These are phyloP conservation scores for Atherinosoma microstoma DNA, from an alignment of 2,797 vertebrate genomes.

Conservation along the genomic window DNA sequence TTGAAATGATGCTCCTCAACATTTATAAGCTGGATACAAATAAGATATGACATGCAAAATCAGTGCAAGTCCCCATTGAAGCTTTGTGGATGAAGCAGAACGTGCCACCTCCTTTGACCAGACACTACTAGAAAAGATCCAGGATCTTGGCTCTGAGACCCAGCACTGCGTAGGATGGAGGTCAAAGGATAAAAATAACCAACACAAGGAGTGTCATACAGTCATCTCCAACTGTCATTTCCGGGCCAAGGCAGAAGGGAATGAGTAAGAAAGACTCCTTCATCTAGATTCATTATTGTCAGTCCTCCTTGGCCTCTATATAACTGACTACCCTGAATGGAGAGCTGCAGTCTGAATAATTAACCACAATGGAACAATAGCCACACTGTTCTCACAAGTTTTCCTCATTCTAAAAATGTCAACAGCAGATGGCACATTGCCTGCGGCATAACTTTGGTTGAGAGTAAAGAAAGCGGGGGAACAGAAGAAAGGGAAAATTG, in stretches of 20 bases:
- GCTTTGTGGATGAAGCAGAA: too few species aligned
- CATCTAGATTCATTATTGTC: conserved; percentile 33
- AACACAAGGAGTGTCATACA: conserved; percentile 14
- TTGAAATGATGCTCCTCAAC: not conserved
- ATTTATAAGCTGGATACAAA: not conserved
- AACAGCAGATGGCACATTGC: conserved; percentile 62
- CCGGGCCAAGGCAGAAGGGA: conserved; percentile 12
- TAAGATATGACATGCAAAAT: too few species aligned
- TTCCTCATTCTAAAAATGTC: conserved; percentile 61
- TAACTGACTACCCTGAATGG: conserved; percentile 7
- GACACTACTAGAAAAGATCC: not conserved
- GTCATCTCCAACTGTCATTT: conserved; percentile 6
- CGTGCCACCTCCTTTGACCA: too few species aligned
- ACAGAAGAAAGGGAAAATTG: not conserved
- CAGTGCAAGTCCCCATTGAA: too few species aligned
- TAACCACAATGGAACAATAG: conserved; percentile 60
- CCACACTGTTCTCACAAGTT: conserved; percentile 63
- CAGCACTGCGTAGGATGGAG: not conserved
- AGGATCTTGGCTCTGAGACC: not conserved
- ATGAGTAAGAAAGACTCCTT: conserved; percentile 17
- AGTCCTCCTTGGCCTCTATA: conserved; percentile 27
- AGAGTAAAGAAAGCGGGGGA: conserved; percentile 6
- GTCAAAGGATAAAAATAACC: conserved; percentile 25
- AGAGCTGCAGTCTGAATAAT: conserved; percentile 51
- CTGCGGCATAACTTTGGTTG: conserved; percentile 34